phyloP scores from a whole-genome alignment of 2,113 vertebrate species.

The Microtus richardsoni region DNA sequence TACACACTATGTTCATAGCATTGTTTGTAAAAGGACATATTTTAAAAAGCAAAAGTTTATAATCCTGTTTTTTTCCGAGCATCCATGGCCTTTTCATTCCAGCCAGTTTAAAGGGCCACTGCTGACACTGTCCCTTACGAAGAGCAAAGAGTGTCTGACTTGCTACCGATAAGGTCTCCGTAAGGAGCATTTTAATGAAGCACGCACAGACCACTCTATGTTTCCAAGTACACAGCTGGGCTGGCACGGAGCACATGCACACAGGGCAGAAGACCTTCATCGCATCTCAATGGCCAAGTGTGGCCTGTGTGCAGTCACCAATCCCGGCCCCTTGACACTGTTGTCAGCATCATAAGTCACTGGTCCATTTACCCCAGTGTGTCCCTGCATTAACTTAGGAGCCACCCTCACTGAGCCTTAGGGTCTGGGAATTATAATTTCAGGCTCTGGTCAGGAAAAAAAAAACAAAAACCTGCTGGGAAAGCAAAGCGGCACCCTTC shows the following conservation, averaged over 20 bases:
- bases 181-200: conserved; percentile 79
- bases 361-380: conserved; percentile 3
- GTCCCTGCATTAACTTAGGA: not conserved
- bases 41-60: conserved; percentile 37
- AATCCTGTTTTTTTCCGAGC: not conserved
- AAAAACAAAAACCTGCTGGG: not conserved
- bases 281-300: conserved; percentile 18
- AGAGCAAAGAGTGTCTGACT: conserved; percentile 53
- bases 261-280: not conserved
- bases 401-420: conserved; percentile 32
- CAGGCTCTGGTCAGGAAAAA: not conserved
- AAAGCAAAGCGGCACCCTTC: not conserved
- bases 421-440: not conserved
- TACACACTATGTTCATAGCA: too few species aligned
- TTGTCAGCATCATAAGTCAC: not conserved
- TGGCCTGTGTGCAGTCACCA: not conserved
- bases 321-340: not conserved
- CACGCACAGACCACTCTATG: conserved; percentile 61
- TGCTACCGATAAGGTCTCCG: conserved; percentile 64
- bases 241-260: conserved; percentile 33
- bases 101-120: conserved; percentile 59
- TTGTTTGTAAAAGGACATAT: not conserved
- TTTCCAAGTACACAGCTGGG: conserved; percentile 70
- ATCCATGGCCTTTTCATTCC: conserved; percentile 35
- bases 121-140: conserved; percentile 31